Percentiles rank a stretch among this genome's conserved stretches.
phyloP scores from a whole-genome alignment of 2,113 vertebrate species.

The Albula goreensis region DNA sequence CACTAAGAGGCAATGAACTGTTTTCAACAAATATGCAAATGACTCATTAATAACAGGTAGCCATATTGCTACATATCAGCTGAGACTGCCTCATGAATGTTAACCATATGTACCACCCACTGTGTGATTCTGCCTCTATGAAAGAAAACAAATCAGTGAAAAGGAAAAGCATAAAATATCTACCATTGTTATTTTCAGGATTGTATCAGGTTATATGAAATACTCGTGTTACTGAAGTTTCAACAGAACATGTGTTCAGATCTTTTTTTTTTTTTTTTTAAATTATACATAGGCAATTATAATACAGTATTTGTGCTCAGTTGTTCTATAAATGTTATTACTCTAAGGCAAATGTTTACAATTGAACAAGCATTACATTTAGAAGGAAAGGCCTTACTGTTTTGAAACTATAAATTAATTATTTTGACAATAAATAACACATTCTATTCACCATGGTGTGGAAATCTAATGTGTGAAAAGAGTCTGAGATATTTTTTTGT shows the following conservation, averaged over 20 bases:
- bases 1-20: neutral
- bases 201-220: neutral
- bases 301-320: neutral
- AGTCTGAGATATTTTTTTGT: neutral
- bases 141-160: neutral
- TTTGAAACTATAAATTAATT: neutral
- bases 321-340: neutral
- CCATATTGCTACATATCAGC: conserved; percentile 1
- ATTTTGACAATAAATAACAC: neutral
- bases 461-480: neutral
- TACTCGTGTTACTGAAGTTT: neutral
- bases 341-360: neutral
- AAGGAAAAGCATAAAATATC: neutral
- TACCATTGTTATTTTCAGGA: neutral
- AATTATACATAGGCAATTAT: neutral
- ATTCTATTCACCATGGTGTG: no score
- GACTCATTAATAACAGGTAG: conserved; percentile 11
- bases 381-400: neutral
- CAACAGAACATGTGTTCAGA: neutral
- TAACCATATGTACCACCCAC: conserved; percentile 4
- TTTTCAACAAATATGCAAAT: conserved; percentile 11
- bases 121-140: neutral
- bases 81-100: conserved; percentile 6
- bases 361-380: neutral
- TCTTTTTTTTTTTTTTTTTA: neutral